Evolutionary conservation across 2,113 vertebrate genomes (phyloP), one percentile per base, ranked within the genome.

Genomic region (Ceyx melanurus): DNA sequence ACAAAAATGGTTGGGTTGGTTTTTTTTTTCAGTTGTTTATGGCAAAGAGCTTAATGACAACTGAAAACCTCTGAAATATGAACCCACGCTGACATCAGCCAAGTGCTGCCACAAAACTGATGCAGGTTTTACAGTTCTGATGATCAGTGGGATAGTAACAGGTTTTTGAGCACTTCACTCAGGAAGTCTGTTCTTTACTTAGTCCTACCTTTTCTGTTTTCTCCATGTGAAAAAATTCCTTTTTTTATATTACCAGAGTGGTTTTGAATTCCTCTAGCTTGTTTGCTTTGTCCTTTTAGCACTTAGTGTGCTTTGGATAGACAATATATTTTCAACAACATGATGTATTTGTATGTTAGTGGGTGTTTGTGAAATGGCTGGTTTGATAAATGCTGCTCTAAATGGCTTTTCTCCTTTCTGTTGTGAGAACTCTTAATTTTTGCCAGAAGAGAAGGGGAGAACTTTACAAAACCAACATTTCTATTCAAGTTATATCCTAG

Each of bases 341-440:
- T 45, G 20, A 58, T n/a, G 12, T 74, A 35, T 76, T 78, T 91
- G 8, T 13, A 28, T 37, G 23, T 40, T 76, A 58, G 21, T 43
- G 16, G 10, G 13, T 21, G 9, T 56, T 89, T 72, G 23, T 86
- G 72, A 73, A 92, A 74, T 37, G 13, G 5, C 9, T 80, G 33
- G 9, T 94, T 82, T 73, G 26, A 71, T 68, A 77, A 54, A 73
- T 33, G 12, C 10, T 92, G 6, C 6, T 84, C 5, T 85, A 45
- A 79, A 80, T 51, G 6, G 2, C 4, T 92, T 79, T 82, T 65
- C 9, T 57, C 29, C 4, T 88, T 85, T 72, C 37, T 72, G 15
- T 56, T 60, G 10, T 75, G 8, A 72, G n/a, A 82, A 62, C 22
- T 70, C 21, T 40, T 81, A 76, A 31, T 50, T 95, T 90, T 71